Percentiles rank a stretch among this genome's conserved stretches.
These are phyloP conservation scores for Sterrhoptilus dennistouni DNA, from an alignment of 2,113 vertebrate genomes.

Conservation along the genomic window DNA sequence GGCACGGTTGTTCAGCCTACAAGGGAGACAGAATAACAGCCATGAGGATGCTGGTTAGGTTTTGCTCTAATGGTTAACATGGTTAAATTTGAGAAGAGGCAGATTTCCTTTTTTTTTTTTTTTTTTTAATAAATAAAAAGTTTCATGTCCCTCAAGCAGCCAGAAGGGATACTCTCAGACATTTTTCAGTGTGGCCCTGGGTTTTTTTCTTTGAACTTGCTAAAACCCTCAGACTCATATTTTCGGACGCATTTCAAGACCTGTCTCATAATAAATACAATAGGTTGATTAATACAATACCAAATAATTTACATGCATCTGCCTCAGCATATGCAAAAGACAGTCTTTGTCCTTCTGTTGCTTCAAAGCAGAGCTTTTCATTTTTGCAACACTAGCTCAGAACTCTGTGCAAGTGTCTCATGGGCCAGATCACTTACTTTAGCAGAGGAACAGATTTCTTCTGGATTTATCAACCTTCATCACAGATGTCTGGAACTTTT, in stretches of 20 bases:
- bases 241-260: not conserved
- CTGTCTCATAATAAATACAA: not conserved
- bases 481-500: not conserved
- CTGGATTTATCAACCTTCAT: not conserved
- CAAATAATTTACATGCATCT: not conserved
- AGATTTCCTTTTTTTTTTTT: not conserved
- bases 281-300: not conserved
- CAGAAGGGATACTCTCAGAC: not conserved
- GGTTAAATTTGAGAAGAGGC: not conserved
- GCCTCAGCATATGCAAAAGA: not conserved
- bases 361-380: not conserved
- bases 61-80: not conserved
- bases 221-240: not conserved
- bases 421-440: not conserved
- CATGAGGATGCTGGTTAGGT: not conserved
- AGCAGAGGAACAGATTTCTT: not conserved
- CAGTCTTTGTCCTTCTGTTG: not conserved
- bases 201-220: not conserved
- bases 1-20: not conserved
- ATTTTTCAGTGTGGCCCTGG: not conserved
- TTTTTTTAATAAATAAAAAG: not conserved
- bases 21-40: not conserved
- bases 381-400: rapidly evolving
- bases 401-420: not conserved
- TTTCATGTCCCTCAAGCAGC: not conserved